Conservation (phyloP, 2,113 vertebrate genomes). For the Amphiprion percula region DNA sequence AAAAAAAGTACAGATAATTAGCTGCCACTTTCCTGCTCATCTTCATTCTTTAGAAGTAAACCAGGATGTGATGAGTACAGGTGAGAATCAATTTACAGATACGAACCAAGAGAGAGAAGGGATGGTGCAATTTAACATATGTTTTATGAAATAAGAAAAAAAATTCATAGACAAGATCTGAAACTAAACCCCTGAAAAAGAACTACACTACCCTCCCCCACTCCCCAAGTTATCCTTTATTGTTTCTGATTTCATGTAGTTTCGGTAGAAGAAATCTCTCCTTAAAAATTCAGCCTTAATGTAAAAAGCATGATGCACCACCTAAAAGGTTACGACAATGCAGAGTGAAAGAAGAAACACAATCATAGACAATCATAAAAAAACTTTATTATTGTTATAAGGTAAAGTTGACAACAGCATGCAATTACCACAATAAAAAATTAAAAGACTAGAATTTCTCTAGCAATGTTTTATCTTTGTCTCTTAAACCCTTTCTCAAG, state of each 20-base stretch:
- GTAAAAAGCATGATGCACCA: slow-evolving; percentile 12
- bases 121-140: not conserved
- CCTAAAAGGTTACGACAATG: not conserved
- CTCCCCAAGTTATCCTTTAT: not conserved
- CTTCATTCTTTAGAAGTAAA: not conserved
- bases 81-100: not conserved
- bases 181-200: not conserved
- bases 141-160: slow-evolving; percentile 6
- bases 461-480: slow-evolving; percentile 57
- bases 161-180: no score
- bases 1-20: slow-evolving; percentile 54
- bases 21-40: slow-evolving; percentile 33
- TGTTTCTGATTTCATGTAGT: not conserved
- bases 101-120: not conserved
- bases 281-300: slow-evolving; percentile 2
- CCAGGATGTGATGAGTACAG: not conserved
- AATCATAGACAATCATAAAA: slow-evolving; percentile 70
- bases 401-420: slow-evolving; percentile 84
- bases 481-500: slow-evolving; percentile 36
- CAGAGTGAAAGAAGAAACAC: slow-evolving; percentile 3
- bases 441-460: slow-evolving; percentile 82
- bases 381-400: slow-evolving; percentile 85
- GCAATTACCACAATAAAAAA: slow-evolving; percentile 84
- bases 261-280: not conserved
- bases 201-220: no score